A percentile compares a stretch with the other conserved stretches of the same genome.
phyloP scores from a whole-genome alignment of 2,888 invertebrate genomes.

The Metalampra italica region DNA sequence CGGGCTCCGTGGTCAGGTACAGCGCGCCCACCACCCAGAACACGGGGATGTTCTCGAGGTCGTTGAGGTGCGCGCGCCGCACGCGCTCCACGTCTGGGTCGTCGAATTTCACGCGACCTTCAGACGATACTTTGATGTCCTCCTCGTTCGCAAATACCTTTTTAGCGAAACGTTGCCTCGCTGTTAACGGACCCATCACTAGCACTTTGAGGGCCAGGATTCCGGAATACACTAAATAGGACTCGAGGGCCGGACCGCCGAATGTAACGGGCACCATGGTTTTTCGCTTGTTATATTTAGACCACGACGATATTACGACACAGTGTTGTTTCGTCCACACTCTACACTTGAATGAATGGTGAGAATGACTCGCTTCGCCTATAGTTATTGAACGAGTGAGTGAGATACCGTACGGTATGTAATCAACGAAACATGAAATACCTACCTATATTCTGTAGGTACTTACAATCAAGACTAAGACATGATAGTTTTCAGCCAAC shows the following conservation, averaged over 20 bases:
- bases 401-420: not conserved
- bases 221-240: constrained; percentile 19
- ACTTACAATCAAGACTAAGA: no score
- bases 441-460: no score
- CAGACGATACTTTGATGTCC: constrained; percentile 9
- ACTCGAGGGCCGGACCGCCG: constrained; percentile 16
- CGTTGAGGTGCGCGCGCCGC: constrained; percentile 82
- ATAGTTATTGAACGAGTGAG: not conserved
- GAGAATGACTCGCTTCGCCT: not conserved
- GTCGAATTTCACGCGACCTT: constrained; percentile 53
- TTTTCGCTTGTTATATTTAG: not conserved
- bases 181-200: constrained; percentile 14
- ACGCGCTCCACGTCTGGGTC: constrained; percentile 54
- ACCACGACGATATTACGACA: not conserved
- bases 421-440: no score
- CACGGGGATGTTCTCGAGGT: constrained; percentile 84
- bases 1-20: constrained; percentile 80
- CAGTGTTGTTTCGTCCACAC: not conserved
- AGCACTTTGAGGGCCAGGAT: constrained; percentile 18
- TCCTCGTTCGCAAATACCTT: constrained; percentile 20
- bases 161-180: constrained; percentile 10
- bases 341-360: constrained; percentile 2
- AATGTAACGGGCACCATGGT: constrained; percentile 16
- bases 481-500: no score
- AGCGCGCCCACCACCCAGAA: constrained; percentile 80